Base-by-base conservation (phyloP, 2,888 invertebrate species). In the Amitus sp. region DNA sequence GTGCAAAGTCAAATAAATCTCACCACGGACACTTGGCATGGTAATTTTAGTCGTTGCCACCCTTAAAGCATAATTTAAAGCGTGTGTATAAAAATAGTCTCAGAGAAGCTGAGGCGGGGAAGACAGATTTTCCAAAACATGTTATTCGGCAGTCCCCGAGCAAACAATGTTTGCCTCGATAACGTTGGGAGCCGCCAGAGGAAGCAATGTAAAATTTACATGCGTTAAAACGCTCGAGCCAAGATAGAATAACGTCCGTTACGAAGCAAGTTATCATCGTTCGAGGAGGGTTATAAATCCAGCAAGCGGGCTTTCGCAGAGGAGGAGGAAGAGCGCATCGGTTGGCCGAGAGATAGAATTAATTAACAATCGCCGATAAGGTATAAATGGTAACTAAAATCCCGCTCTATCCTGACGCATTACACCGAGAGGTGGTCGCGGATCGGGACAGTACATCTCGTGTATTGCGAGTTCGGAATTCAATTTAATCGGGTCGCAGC, bases 341-440 rank as follows among this genome's bases (percentile, higher is more conserved):
- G 17, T 20, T 30, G 12, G 19, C 12, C 17, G 54, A 59, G 60
- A 48, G 45, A 48, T 52, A 54, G 64, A 68, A 65, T 72, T 72
- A 71, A 71, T 71, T 69, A 71, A 70, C 66, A 66, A 65, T 47
- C 61, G 53, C 49, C 60, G 67, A 66, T 64, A 62, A 63, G 66
- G 64, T 46, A 1, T 30, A 51, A 51, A 42, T 40, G 27, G 39
- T 46, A 49, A 50, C 65, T 56, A 62, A 65, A 60, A 59, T 52
- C 59, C 65, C 47, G 17, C 49, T 30, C 50, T 65, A 59, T 65
- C 56, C 65, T 58, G 58, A 65, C 43, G 59, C 65, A 61, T 61
- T 58, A 58, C 64, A 57, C 45, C 47, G 45, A 48, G 54, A 65
- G 60, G 57, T 50, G 47, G 53, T 53, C 47, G 33, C 49, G 53